These are phyloP conservation scores for Lycodopsis pacificus DNA, from an alignment of 2,797 vertebrate species.

Conservation along the genomic window DNA sequence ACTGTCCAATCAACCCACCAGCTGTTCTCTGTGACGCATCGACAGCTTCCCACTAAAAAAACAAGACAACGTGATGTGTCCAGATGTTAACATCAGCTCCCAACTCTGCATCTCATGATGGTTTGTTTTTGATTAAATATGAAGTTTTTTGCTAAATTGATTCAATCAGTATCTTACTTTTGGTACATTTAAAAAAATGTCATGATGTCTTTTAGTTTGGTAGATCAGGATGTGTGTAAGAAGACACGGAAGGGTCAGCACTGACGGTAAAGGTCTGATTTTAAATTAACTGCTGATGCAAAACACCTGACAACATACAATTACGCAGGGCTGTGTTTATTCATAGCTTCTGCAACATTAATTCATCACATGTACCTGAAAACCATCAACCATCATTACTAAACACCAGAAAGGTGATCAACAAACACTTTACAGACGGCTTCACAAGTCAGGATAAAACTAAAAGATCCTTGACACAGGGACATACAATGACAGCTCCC, in stretches of 20 bases:
- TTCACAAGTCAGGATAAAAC: not conserved
- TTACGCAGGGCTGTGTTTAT: too few relatives aligned
- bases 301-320: too few relatives aligned
- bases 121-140: not conserved
- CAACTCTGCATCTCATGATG: constrained; percentile 2
- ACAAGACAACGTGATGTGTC: not conserved
- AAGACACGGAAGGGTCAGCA: not conserved
- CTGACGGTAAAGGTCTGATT: too few relatives aligned
- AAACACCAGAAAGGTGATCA: not conserved
- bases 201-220: not conserved
- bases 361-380: not conserved
- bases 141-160: not conserved
- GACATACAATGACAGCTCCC: not conserved
- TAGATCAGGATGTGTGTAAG: not conserved
- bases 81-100: constrained; percentile 16
- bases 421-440: not conserved
- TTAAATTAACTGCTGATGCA: too few relatives aligned
- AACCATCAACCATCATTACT: not conserved
- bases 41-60: constrained; percentile 8
- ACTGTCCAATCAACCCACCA: constrained; percentile 35
- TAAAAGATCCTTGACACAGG: not conserved
- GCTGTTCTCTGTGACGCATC: constrained; percentile 31
- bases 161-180: not conserved
- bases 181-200: not conserved
- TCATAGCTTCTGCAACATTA: too few relatives aligned